Base-by-base conservation (phyloP, 2,888 invertebrate species). In the Hypolimnas misippus region DNA sequence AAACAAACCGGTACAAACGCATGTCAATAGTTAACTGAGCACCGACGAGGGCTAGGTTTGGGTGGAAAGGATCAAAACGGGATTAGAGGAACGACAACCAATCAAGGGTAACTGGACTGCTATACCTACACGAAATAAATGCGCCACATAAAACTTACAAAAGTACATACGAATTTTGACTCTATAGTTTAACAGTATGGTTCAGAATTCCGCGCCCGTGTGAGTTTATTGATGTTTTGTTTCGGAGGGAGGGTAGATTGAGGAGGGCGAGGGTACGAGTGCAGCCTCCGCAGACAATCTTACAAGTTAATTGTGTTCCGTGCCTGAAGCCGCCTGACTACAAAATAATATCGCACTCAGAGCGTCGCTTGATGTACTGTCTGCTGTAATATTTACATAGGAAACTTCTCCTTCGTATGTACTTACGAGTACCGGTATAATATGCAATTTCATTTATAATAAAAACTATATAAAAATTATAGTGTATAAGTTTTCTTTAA, bases 71-170 rank as follows among this genome's bases (percentile, higher is more conserved):
- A 93, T 94, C 93, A 94, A 93, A 94, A 92, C 89, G 93, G 94
- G 94, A 94, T 94, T 94, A 94, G 93, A 93, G 90, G 91, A 93
- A 93, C 93, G 93, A 93, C 93, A 93, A 94, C 94, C 94, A 94
- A 94, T 94, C 94, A 94, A 94, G 94, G 92, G 92, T 92, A 92
- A 92, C 92, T 91, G 92, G 92, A 92, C 92, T 87, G 87, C 79
- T 91, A 89, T 92, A 92, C 89, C 92, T 92, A 92, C 90, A 84
- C 84, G 84, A 92, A 89, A 92, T 92, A 92, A 92, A 91, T 91
- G 89, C 87, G 87, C 82, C 86, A 86, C 89, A 89, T 90, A 90
- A 90, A 92, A 91, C 87, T 87, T 83, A 79, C 83, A 80, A 72
- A 58, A 8, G 1, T 31, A 3, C 70, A 69, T 33, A 3, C 66